phyloP scores from a whole-genome alignment of 2,113 vertebrate species.

The Ranitomeya imitator region DNA sequence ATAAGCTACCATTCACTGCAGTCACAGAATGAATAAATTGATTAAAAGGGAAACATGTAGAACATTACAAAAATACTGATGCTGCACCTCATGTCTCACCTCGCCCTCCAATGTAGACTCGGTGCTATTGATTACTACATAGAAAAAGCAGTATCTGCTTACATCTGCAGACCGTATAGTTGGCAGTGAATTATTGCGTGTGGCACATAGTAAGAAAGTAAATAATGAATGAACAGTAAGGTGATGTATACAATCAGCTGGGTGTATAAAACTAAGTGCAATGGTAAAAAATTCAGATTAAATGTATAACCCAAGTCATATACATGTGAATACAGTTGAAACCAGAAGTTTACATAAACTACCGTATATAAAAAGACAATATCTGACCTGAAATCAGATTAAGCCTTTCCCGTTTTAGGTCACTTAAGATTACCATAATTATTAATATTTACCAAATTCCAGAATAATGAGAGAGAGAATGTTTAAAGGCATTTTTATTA shows the following conservation, averaged over 20 bases:
- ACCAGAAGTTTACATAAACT: too few relatives aligned
- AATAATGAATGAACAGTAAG: neutral
- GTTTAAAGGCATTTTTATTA: too few relatives aligned
- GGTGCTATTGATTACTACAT: constrained; percentile 4
- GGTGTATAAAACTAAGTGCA: neutral
- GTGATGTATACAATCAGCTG: neutral
- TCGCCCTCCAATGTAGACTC: neutral
- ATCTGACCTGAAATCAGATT: too few relatives aligned
- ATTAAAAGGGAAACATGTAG: neutral
- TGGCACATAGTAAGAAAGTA: neutral
- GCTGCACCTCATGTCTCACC: neutral
- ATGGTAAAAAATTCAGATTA: too few relatives aligned
- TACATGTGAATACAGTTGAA: neutral
- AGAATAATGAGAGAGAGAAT: too few relatives aligned
- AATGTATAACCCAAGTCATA: neutral
- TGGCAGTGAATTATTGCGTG: neutral
- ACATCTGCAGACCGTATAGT: constrained; percentile 12
- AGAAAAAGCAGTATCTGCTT: constrained; percentile 11
- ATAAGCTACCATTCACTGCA: neutral
- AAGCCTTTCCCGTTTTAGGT: too few relatives aligned
- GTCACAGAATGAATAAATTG: neutral
- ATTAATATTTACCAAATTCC: too few relatives aligned
- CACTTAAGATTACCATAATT: too few relatives aligned
- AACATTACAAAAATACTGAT: neutral
- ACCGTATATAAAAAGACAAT: too few relatives aligned